These are phyloP conservation scores for Argyrosomus regius DNA, from an alignment of 2,797 vertebrate species.

Conservation along the genomic window DNA sequence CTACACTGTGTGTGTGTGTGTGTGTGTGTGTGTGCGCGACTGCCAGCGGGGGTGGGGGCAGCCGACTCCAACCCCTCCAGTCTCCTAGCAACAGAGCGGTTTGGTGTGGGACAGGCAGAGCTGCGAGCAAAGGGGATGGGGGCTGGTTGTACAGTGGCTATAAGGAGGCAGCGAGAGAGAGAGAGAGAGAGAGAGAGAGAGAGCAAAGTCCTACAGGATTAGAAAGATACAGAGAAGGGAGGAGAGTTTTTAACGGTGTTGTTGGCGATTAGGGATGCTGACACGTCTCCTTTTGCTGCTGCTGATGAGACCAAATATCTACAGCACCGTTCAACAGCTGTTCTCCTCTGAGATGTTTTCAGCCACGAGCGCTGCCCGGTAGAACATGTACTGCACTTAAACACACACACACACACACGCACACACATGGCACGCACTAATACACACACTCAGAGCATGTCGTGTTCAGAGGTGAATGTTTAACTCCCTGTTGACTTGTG, in stretches of 20 bases:
- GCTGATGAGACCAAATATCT: conserved; percentile 82
- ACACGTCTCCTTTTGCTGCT: conserved; percentile 81
- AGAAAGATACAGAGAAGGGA: conserved; percentile 74
- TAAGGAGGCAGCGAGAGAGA: too few relatives aligned
- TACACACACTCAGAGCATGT: conserved; percentile 38
- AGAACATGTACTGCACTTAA: conserved; percentile 67
- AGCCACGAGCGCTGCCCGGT: conserved; percentile 65
- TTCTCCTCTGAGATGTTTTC: conserved; percentile 74
- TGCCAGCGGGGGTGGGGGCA: conserved; percentile 86
- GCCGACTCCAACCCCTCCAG: conserved; percentile 87
- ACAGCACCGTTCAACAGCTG: conserved; percentile 80
- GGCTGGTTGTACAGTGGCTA: conserved; percentile 83
- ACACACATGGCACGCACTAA: conserved; percentile 46
- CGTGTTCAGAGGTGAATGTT: conserved; percentile 66
- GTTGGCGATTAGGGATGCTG: conserved; percentile 81
- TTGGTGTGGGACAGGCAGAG: conserved; percentile 87
- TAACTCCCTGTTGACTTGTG: conserved; percentile 59
- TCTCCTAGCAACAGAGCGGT: conserved; percentile 92
- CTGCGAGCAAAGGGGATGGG: conserved; percentile 75
- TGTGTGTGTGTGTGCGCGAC: conserved; percentile 69
- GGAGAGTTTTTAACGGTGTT: conserved; percentile 73
- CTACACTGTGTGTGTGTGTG: conserved; percentile 46
- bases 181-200: conserved; percentile 62
- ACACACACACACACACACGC: conserved; percentile 61
- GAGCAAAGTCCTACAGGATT: conserved; percentile 85